Percentiles rank a stretch among this genome's conserved stretches.
Conservation (phyloP, 2,888 invertebrate species). For the Chalcis sispes region DNA sequence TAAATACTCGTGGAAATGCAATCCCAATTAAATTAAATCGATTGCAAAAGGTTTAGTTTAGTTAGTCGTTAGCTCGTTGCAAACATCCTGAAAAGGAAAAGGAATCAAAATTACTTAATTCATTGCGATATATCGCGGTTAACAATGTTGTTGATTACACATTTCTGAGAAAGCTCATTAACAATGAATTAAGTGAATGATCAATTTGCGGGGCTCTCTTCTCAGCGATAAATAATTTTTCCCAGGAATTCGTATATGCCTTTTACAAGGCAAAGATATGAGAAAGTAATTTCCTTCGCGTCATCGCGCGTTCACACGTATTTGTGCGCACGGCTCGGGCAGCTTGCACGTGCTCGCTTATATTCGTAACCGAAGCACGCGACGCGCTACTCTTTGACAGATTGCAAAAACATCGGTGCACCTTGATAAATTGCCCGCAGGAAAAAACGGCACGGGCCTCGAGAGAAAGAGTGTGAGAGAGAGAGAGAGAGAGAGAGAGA, state of each 20-base stretch:
- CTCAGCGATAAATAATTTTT: too few species aligned
- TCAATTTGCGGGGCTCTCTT: not conserved
- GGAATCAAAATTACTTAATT: not conserved
- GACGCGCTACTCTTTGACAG: constrained; percentile 64
- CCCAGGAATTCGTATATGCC: not conserved
- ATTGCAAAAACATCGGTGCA: constrained; percentile 69
- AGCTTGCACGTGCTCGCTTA: too few species aligned
- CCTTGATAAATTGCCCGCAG: constrained; percentile 71
- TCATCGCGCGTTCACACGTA: constrained; percentile 23
- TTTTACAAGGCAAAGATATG: constrained; percentile 2
- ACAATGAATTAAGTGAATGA: not conserved
- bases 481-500: not conserved
- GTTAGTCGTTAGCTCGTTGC: too few species aligned
- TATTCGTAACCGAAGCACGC: not conserved
- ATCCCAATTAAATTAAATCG: too few species aligned
- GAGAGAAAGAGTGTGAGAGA: not conserved
- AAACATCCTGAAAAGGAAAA: too few species aligned
- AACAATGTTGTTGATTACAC: too few species aligned
- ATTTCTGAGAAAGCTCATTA: not conserved
- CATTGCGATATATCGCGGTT: too few species aligned
- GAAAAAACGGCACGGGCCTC: constrained; percentile 59
- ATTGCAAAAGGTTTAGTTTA: too few species aligned
- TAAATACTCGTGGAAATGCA: too few species aligned
- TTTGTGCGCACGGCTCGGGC: too few species aligned
- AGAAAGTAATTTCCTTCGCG: constrained; percentile 8